Base-by-base conservation (phyloP, 2,113 vertebrate species). In the Pseudolaguvia tuberculata region DNA sequence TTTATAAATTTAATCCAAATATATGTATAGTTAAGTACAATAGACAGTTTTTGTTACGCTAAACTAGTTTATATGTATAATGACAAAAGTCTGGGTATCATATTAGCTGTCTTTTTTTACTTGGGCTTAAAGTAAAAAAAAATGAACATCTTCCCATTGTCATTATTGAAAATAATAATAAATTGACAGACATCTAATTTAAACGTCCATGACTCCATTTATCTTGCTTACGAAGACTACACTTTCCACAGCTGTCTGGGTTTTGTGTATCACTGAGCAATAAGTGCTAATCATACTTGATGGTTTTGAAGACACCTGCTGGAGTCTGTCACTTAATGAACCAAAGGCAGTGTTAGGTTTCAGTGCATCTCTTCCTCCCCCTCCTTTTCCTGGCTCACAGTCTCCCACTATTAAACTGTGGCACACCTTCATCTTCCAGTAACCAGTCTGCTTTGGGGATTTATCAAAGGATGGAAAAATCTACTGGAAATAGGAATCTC, bases 271-370 rank as follows among this genome's bases (percentile, higher is more conserved):
- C 57, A 17, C 14, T 14, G 25, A 27, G 45, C 63, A 50, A 18
- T 29, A 21, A 65, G 48, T 47, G 48, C 73, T 13, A 21, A 61
- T 47, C 47, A 23, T 57, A 12, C 53, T 70, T 42, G 59, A 53
- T 50, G 71, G 47, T 29, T 52, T 71, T 77, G 61, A 65, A 82
- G 69, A 72, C 88, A 89, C 87, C 85, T 89, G 87, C 83, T 80
- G 73, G 81, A 72, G 83, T 85, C 87, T 58, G 74, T 90, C 86
- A 78, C 42, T 57, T 50, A 80, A 78, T 81, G 53, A 75, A 42
- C 21, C 61, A 77, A 79, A 73, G 50, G 79, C 71, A 85, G 86
- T 83, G 82, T 88, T 83, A 75, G 81, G 81, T 87, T 86, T 73
- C 72, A 6, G 21, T 29, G 68, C 8, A 55, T 53, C 73, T 78